Conservation (phyloP, 1,140 invertebrate species). For the Subanguina moxae region DNA sequence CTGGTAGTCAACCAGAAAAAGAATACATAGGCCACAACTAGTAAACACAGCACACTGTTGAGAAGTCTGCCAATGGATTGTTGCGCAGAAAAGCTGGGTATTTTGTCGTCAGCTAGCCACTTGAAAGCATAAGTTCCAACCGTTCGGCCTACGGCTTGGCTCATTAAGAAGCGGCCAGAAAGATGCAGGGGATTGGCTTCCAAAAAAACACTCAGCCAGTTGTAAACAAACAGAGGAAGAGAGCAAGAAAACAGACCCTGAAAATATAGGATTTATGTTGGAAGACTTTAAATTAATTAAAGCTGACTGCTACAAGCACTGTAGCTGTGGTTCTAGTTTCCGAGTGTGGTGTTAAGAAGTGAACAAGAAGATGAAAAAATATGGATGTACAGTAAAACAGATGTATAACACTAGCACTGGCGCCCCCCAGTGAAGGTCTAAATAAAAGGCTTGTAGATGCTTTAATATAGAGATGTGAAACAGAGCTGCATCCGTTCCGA, state of each 20-base stretch:
- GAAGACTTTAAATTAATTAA: no score
- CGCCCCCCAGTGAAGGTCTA: no score
- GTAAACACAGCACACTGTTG: conserved; percentile 8
- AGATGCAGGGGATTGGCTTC: conserved; percentile 5
- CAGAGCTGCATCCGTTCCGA: no score
- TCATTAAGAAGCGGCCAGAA: conserved; percentile 14
- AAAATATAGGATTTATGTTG: no score
- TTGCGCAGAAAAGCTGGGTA: neutral
- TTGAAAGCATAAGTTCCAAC: neutral
- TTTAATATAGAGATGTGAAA: no score
- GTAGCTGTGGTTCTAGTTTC: no score
- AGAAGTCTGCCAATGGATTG: neutral
- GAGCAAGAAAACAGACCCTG: neutral
- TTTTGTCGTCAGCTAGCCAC: neutral
- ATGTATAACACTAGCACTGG: no score
- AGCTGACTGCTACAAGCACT: neutral
- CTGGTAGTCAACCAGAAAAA: conserved; percentile 9
- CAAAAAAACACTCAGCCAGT: neutral
- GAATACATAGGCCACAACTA: neutral
- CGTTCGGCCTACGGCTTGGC: conserved; percentile 13
- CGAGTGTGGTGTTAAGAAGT: no score
- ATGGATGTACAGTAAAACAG: no score
- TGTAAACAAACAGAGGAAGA: neutral
- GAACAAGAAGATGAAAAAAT: no score
- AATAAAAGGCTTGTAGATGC: no score